Percentiles rank a stretch among this genome's conserved stretches.
phyloP scores from a whole-genome alignment of 1,140 invertebrate species.

The Leguminivora glycinivorella region DNA sequence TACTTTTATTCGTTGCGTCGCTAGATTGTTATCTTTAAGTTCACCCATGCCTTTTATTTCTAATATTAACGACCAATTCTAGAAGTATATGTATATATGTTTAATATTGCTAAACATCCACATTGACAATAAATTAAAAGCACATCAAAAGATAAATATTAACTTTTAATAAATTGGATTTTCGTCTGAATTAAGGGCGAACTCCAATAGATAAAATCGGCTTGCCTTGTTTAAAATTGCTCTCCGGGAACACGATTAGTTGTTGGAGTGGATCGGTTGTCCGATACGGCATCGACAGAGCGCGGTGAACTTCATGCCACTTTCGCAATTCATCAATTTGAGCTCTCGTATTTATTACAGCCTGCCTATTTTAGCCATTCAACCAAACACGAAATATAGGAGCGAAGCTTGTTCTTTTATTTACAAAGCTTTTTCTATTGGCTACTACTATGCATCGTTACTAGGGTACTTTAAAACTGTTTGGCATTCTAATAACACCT shows the following conservation, averaged over 20 bases:
- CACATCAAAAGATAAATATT: not conserved
- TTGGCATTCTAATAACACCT: no score
- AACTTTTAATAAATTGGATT: not conserved
- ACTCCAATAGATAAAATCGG: not conserved
- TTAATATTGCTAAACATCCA: no score
- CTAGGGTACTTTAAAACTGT: no score
- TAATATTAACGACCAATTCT: no score
- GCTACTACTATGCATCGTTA: no score
- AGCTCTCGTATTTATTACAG: not conserved
- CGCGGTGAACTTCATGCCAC: conserved; percentile 4
- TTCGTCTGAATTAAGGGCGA: not conserved
- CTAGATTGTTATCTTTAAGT: no score
- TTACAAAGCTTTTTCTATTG: no score
- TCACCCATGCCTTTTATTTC: no score
- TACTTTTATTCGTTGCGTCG: no score
- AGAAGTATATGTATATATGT: no score
- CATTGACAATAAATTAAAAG: not conserved
- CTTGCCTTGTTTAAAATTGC: conserved; percentile 11
- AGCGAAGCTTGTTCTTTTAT: no score
- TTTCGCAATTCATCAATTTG: conserved; percentile 8
- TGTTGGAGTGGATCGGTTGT: conserved; percentile 2
- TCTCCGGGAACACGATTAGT: conserved; percentile 12
- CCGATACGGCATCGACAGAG: conserved; percentile 4
- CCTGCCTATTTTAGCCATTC: not conserved
- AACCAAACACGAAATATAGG: no score